A percentile compares a stretch with the other conserved stretches of the same genome.
These are phyloP conservation scores for Clanis bilineata DNA, from an alignment of 2,888 invertebrate species.

Conservation along the genomic window DNA sequence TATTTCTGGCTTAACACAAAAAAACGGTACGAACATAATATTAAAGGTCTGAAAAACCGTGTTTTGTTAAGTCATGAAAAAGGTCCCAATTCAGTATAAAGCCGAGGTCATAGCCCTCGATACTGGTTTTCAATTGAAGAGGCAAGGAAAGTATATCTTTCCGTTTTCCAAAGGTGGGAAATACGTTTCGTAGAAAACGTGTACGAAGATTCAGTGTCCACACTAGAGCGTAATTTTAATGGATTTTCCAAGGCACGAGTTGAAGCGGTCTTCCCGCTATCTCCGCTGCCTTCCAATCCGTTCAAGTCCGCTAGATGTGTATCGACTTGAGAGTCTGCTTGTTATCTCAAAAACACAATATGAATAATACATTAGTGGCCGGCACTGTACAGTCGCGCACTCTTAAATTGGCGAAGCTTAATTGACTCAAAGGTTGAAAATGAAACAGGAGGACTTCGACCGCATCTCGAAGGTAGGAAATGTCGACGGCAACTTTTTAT, in stretches of 20 bases:
- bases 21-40: too few relatives aligned
- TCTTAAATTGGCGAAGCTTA: conserved; percentile 79
- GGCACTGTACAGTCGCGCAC: conserved; percentile 62
- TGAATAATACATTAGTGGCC: conserved; percentile 79
- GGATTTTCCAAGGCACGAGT: conserved; percentile 49
- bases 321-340: conserved; percentile 76
- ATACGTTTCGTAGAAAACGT: conserved; percentile 24
- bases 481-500: conserved; percentile 58
- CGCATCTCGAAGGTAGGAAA: conserved; percentile 31
- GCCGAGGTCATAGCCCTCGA: too few relatives aligned
- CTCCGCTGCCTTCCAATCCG: conserved; percentile 64
- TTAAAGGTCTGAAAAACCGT: too few relatives aligned
- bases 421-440: conserved; percentile 79
- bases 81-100: too few relatives aligned
- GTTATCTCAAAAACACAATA: conserved; percentile 82
- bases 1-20: too few relatives aligned
- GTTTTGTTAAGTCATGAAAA: too few relatives aligned
- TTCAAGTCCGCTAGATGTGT: conserved; percentile 78
- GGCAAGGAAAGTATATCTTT: too few relatives aligned
- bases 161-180: conserved; percentile 16
- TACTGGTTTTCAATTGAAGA: too few relatives aligned
- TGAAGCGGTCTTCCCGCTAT: conserved; percentile 46
- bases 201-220: conserved; percentile 41
- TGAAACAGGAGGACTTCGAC: conserved; percentile 56
- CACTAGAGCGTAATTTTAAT: conserved; percentile 54